Percentiles rank a stretch among this genome's conserved stretches.
These are phyloP conservation scores for Paratilapia polleni DNA, from an alignment of 2,113 vertebrate species.

Conservation along the genomic window DNA sequence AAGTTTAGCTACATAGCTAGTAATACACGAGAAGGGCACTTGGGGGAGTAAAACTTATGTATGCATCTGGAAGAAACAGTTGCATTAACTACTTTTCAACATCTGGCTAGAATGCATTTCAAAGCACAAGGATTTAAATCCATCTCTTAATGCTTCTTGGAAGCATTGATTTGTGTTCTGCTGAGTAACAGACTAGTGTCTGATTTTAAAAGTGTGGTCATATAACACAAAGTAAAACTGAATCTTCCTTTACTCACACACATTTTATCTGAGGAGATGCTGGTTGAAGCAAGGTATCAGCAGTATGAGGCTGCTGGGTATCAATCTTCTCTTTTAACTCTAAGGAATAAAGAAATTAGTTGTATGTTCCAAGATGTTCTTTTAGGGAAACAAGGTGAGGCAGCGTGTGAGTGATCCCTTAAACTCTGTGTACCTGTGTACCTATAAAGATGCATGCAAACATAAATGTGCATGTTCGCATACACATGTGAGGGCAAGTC, in stretches of 20 bases:
- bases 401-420: neutral
- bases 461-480: neutral
- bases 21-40: neutral
- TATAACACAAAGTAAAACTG: neutral
- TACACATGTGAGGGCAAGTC: conserved; percentile 19
- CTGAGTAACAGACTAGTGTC: neutral
- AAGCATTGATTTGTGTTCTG: neutral
- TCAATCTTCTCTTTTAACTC: neutral
- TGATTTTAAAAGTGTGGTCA: rapidly evolving
- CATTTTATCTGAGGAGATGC: neutral
- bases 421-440: neutral
- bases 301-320: neutral
- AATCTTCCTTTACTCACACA: neutral
- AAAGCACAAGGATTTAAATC: neutral
- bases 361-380: neutral
- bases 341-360: neutral
- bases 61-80: conserved; percentile 5
- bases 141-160: conserved; percentile 1
- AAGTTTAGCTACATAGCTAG: neutral
- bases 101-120: conserved; percentile 5
- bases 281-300: neutral
- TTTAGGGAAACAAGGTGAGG: neutral
- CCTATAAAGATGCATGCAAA: neutral
- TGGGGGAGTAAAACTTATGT: neutral
- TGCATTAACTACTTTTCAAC: conserved; percentile 10